phyloP scores from a whole-genome alignment of 2,113 vertebrate genomes.

The Pluvialis apricaria region DNA sequence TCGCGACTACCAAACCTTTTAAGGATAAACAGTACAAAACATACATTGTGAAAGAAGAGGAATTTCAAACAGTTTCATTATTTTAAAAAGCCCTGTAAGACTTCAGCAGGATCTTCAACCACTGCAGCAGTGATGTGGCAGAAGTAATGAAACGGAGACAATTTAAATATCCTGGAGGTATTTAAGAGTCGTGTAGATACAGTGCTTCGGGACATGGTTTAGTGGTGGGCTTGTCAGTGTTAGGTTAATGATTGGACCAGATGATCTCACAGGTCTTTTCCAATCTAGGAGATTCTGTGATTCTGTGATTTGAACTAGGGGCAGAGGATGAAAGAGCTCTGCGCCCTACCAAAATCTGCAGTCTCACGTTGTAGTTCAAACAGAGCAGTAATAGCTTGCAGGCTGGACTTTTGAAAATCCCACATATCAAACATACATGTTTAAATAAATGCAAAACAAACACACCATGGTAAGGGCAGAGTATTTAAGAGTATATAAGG shows the following conservation, averaged over 20 bases:
- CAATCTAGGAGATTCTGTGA: too few species aligned
- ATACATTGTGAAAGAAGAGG: background rate
- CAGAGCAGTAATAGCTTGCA: background rate
- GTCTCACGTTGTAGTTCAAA: background rate
- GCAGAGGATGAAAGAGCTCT: background rate
- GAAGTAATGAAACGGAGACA: background rate
- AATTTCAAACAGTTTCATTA: background rate
- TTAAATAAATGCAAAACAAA: slow-evolving; percentile 5
- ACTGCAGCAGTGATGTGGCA: background rate
- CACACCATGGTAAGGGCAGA: background rate
- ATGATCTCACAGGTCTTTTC: too few species aligned
- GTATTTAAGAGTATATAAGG: too few species aligned
- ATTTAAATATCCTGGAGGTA: too few species aligned
- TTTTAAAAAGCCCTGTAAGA: background rate
- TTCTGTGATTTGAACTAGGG: background rate
- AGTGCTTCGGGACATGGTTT: too few species aligned
- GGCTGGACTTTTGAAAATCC: background rate
- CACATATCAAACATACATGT: background rate
- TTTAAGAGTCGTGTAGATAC: too few species aligned
- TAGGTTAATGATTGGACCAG: too few species aligned
- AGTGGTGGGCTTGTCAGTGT: too few species aligned
- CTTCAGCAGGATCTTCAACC: background rate
- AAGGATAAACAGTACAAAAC: background rate
- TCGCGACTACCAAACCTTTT: background rate
- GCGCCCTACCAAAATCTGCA: background rate